Evolutionary conservation across 2,888 invertebrate genomes (phyloP), one percentile per base, ranked within the genome.

Genomic region (Pseudanteris insignis): DNA sequence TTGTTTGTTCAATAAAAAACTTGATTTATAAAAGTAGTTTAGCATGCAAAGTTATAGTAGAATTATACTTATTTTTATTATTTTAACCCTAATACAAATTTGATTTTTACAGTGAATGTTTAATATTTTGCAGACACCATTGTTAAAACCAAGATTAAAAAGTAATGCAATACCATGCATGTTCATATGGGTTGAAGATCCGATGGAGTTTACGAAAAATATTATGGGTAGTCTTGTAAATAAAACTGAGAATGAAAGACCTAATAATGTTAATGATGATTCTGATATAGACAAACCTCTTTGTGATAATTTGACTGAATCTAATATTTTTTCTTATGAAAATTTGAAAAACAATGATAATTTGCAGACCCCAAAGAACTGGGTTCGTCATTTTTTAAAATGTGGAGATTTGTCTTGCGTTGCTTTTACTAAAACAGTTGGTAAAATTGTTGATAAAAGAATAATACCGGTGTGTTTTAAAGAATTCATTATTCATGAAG

Each of bases 341-440:
- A 3, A 8, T 7, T 18, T 40, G 2, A 15, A 40, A 40, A 18
- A 10, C 9, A 40, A 18, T 29, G 11, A 14, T 6, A 29, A 12
- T 9, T 40, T 40, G 8, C 1, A 29, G 9, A 14, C 29, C n/a
- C 40, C 40, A 2, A 18, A 2, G 2, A 9, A 2, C 15, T 38
- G 26, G 38, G 9, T 28, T 7, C 8, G 28, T 8, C 38, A 38
- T 28, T 2, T 9, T 9, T 6, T 38, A 9, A 28, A 26, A 38
- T 38, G 38, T 14, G 15, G 11, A 12, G 15, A 14, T 15, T 2
- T 9, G 2, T 14, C 40, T 3, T 28, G 10, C 1, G 25, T 40
- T 15, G 18, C n/a, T 10, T 40, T 9, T 15, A 40, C 26, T 28
- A 28, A 40, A 28, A 40, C 40, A 26, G 10, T 40, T 40, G 40